Conservation (phyloP, 2,113 vertebrate species). For the Delphinapterus leucas region DNA sequence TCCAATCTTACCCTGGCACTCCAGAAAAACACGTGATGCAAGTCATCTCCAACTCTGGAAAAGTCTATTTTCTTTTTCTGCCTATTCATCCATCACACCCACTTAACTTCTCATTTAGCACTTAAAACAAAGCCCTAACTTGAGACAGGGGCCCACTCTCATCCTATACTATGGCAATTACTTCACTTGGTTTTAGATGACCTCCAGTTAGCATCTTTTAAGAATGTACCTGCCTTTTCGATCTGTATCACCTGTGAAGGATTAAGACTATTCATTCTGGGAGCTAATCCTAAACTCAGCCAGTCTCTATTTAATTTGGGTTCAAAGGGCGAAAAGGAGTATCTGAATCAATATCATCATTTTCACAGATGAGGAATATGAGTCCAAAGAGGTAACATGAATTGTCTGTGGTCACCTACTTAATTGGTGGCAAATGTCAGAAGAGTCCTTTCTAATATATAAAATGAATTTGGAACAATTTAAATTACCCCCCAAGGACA, state of each 20-base stretch:
- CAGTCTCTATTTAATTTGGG: neutral
- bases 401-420: neutral
- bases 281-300: slow-evolving; percentile 18
- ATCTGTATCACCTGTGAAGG: neutral
- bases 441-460: neutral
- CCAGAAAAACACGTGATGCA: neutral
- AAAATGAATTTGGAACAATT: slow-evolving; percentile 35
- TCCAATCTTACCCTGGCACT: neutral
- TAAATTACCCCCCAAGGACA: slow-evolving; percentile 24
- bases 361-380: neutral
- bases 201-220: neutral
- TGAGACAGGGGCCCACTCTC: neutral
- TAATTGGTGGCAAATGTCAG: slow-evolving; percentile 18
- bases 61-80: slow-evolving; percentile 4
- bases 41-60: neutral
- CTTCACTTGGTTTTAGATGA: neutral
- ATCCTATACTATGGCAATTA: neutral
- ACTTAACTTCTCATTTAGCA: neutral
- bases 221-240: neutral
- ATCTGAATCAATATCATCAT: slow-evolving; percentile 31
- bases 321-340: neutral
- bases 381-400: slow-evolving; percentile 14
- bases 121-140: neutral
- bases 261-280: neutral
- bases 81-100: neutral